Evolutionary conservation across 2,113 vertebrate genomes (phyloP).

Genomic region (Anser cygnoides): DNA sequence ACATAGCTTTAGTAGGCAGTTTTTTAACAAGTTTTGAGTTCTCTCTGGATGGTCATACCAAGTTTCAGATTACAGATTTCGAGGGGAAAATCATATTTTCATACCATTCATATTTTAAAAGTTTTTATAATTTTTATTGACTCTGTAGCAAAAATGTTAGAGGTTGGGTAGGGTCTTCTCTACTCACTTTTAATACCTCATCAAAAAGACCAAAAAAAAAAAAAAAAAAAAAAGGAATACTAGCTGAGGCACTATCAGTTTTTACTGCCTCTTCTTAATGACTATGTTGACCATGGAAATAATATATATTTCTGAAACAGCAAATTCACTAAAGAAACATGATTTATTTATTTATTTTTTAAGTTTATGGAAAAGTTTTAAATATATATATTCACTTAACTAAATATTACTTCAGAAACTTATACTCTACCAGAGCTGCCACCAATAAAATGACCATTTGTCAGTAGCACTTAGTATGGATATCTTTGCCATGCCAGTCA

Average conservation of each 20-base stretch:
- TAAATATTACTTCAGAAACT: neutral
- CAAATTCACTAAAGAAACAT: neutral
- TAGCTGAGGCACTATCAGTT: neutral
- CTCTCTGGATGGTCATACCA: neutral
- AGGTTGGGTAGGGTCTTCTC: rapidly evolving
- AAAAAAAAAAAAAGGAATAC: neutral
- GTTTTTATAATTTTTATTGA: neutral
- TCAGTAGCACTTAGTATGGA: neutral
- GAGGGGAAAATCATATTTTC: neutral
- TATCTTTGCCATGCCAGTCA: neutral
- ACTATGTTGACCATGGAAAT: neutral
- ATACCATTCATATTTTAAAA: neutral
- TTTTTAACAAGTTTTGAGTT: neutral
- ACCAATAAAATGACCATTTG: neutral
- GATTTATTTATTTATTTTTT: neutral
- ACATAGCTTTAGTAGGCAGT: neutral
- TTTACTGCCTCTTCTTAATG: neutral
- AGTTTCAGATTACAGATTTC: neutral
- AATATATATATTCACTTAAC: neutral
- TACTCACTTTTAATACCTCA: rapidly evolving
- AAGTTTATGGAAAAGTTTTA: neutral
- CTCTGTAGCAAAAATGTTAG: neutral
- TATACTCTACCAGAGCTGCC: neutral
- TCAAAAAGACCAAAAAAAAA: neutral
- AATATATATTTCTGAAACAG: neutral